Evolutionary conservation across 2,888 invertebrate genomes (phyloP).

Genomic region (Caenorhabditis uteleia): DNA sequence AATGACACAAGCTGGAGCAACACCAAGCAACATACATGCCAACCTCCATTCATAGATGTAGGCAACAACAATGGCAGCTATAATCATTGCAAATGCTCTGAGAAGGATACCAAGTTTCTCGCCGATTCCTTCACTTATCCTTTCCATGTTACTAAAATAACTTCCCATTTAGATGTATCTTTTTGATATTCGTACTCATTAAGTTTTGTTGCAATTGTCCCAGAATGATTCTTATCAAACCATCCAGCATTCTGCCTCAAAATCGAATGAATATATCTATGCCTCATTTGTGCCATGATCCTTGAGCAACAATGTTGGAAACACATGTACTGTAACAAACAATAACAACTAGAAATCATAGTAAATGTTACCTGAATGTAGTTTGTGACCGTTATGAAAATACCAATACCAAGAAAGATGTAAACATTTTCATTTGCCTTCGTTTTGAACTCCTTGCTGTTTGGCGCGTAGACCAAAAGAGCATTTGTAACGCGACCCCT

Average conservation of each 20-base stretch:
- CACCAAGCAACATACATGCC: slow-evolving; percentile 54
- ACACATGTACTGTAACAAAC: slow-evolving; percentile 49
- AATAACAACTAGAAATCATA: too few relatives aligned
- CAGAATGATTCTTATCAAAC: slow-evolving; percentile 58
- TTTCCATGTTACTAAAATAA: slow-evolving; percentile 27
- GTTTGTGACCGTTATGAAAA: slow-evolving; percentile 47
- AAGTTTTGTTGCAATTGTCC: slow-evolving; percentile 49
- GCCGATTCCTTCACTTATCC: slow-evolving; percentile 55
- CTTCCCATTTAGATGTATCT: not conserved
- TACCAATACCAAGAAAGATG: slow-evolving; percentile 58
- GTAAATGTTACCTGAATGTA: slow-evolving; percentile 57
- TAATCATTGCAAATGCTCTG: slow-evolving; percentile 50
- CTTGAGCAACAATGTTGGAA: slow-evolving; percentile 54
- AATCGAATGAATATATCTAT: slow-evolving; percentile 44
- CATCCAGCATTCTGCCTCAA: slow-evolving; percentile 59
- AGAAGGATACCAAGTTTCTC: slow-evolving; percentile 58
- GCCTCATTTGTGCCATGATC: slow-evolving; percentile 45
- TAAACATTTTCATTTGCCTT: slow-evolving; percentile 57
- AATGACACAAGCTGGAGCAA: slow-evolving; percentile 39
- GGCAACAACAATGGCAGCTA: slow-evolving; percentile 43
- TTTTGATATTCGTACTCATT: slow-evolving; percentile 43
- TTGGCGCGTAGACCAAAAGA: slow-evolving; percentile 47
- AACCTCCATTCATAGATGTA: slow-evolving; percentile 57
- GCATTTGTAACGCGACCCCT: slow-evolving; percentile 55
- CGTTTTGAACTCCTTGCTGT: slow-evolving; percentile 40